phyloP scores from a whole-genome alignment of 2,797 vertebrate genomes.

The Poeciliopsis presidionis region DNA sequence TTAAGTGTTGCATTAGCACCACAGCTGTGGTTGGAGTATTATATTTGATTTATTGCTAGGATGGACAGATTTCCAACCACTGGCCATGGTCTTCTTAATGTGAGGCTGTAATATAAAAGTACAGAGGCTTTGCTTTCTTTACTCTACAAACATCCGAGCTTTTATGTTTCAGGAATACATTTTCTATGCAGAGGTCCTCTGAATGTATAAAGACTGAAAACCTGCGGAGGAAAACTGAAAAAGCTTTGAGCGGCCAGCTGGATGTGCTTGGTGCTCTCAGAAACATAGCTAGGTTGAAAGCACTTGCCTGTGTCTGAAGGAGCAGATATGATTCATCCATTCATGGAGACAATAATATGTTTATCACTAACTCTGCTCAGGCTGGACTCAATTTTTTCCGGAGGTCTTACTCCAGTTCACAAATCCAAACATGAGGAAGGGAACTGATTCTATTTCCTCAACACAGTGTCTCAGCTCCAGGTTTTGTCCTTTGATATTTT shows the following conservation, averaged over 20 bases:
- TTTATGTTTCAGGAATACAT: neutral
- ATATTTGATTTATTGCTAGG: neutral
- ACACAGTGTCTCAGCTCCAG: neutral
- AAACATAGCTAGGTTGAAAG: neutral
- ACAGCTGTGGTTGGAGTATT: neutral
- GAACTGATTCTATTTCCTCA: neutral
- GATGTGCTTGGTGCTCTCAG: neutral
- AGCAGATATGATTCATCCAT: neutral
- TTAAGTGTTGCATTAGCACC: neutral
- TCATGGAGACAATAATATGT: neutral
- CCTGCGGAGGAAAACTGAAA: neutral
- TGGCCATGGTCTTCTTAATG: neutral
- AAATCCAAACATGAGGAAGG: neutral
- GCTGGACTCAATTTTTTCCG: neutral
- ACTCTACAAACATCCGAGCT: neutral
- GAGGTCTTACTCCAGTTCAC: neutral
- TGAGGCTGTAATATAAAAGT: neutral
- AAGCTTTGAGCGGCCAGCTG: neutral
- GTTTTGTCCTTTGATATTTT: neutral
- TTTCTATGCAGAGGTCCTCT: neutral
- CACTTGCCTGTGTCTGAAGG: neutral
- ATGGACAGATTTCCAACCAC: neutral
- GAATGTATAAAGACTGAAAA: neutral
- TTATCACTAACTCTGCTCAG: neutral
- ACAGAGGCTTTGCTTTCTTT: neutral